phyloP scores from a whole-genome alignment of 1,140 invertebrate species.

The Achatina immaculata region DNA sequence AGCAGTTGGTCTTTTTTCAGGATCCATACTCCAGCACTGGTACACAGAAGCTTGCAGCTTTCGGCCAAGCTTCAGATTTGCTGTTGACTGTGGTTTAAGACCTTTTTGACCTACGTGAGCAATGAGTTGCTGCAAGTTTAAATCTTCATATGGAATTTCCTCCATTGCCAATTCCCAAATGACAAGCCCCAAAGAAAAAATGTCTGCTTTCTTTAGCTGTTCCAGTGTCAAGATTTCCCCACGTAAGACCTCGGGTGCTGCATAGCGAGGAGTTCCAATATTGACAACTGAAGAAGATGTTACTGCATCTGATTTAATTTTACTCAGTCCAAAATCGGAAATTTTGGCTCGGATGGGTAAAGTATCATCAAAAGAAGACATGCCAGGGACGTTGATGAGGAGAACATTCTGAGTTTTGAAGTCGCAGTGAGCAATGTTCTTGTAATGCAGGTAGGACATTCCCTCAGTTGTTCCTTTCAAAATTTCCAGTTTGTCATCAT shows the following conservation, averaged over 20 bases:
- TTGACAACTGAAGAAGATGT: neutral
- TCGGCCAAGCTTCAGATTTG: neutral
- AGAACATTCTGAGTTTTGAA: neutral
- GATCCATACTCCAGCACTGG: neutral
- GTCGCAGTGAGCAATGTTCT: neutral
- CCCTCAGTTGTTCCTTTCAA: neutral
- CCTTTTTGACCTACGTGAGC: neutral
- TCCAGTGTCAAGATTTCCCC: neutral
- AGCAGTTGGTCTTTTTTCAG: neutral
- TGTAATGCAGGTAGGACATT: neutral
- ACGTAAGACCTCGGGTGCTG: neutral
- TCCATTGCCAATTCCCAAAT: neutral
- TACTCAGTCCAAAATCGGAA: neutral
- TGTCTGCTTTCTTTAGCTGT: slow-evolving; percentile 4
- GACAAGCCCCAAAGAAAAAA: neutral
- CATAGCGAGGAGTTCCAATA: neutral
- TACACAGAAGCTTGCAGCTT: neutral
- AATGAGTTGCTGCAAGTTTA: neutral
- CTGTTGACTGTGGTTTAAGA: neutral
- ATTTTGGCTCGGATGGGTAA: neutral
- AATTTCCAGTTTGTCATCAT: neutral
- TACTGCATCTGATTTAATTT: neutral
- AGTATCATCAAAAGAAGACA: neutral
- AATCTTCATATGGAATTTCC: slow-evolving; percentile 15
- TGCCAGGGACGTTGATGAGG: neutral